Evolutionary conservation across 2,113 vertebrate genomes (phyloP).

Genomic region (Cyanoderma ruficeps): DNA sequence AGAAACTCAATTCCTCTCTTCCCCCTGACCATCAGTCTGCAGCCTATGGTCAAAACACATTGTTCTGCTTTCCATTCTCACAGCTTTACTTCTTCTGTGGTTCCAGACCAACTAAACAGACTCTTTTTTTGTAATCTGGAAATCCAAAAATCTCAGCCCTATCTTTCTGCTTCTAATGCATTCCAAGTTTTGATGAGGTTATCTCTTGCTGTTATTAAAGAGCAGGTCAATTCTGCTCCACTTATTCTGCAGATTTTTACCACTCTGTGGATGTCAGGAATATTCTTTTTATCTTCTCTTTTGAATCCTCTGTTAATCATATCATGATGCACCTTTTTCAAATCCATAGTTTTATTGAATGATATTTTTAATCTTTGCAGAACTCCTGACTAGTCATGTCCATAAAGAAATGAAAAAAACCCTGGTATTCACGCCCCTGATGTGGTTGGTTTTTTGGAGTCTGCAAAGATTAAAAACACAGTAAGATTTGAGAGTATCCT

Average conservation of each 20-base stretch:
- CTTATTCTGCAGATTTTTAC: conserved; percentile 39
- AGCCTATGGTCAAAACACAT: conserved; percentile 41
- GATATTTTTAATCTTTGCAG: conserved; percentile 59
- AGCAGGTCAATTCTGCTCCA: conserved; percentile 25
- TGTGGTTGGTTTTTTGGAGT: conserved; percentile 53
- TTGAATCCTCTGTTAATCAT: conserved; percentile 63
- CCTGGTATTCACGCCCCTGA: conserved; percentile 59
- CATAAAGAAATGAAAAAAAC: conserved; percentile 68
- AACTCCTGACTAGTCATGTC: conserved; percentile 46
- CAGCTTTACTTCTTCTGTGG: conserved; percentile 11
- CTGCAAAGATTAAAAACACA: conserved; percentile 73
- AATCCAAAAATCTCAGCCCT: conserved; percentile 49
- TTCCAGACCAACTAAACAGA: conserved; percentile 45
- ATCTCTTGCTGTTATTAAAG: conserved; percentile 36
- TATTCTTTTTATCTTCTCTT: conserved; percentile 57
- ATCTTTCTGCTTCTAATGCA: conserved; percentile 3
- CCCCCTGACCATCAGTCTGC: neutral
- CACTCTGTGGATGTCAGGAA: conserved; percentile 25
- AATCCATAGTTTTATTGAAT: conserved; percentile 59
- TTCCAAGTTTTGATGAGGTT: conserved; percentile 37
- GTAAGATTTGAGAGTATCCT: conserved; percentile 59
- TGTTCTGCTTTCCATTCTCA: conserved; percentile 55
- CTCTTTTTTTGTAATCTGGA: conserved; percentile 24
- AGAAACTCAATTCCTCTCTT: conserved; percentile 37
- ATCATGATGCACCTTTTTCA: conserved; percentile 50